phyloP scores from a whole-genome alignment of 2,888 invertebrate genomes.

The Stenichneumon culpator region DNA sequence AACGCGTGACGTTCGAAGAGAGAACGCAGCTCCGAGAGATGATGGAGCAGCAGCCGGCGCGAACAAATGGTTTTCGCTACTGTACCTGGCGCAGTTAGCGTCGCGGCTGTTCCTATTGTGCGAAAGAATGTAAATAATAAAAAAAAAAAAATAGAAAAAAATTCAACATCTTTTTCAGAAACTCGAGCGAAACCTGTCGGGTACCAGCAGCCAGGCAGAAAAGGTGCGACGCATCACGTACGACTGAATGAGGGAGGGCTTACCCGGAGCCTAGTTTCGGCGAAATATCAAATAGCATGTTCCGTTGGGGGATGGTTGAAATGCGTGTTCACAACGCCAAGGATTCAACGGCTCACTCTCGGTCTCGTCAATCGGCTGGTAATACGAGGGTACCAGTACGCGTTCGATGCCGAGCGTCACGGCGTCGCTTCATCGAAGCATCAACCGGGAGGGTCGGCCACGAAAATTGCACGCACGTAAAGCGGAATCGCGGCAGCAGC shows the following conservation, averaged over 20 bases:
- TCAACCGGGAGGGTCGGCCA: slow-evolving; percentile 52
- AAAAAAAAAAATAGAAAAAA: neutral
- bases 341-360: neutral
- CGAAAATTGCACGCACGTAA: slow-evolving; percentile 69
- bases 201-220: neutral
- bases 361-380: slow-evolving; percentile 46
- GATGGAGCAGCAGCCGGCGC: slow-evolving; percentile 40
- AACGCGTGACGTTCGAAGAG: slow-evolving; percentile 41
- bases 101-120: slow-evolving; percentile 34
- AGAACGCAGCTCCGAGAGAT: slow-evolving; percentile 38
- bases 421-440: slow-evolving; percentile 55
- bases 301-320: slow-evolving; percentile 3
- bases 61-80: slow-evolving; percentile 32
- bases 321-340: neutral
- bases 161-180: slow-evolving; percentile 38
- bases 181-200: neutral
- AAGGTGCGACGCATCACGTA: slow-evolving; percentile 19
- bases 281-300: slow-evolving; percentile 20
- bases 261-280: slow-evolving; percentile 8
- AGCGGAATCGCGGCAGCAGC: slow-evolving; percentile 53
- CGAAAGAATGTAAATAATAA: slow-evolving; percentile 17
- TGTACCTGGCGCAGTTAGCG: slow-evolving; percentile 9
- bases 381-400: slow-evolving; percentile 44
- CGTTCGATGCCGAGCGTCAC: slow-evolving; percentile 27
- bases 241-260: slow-evolving; percentile 8